phyloP scores from a whole-genome alignment of 2,797 vertebrate species.

The Manis pentadactyla region DNA sequence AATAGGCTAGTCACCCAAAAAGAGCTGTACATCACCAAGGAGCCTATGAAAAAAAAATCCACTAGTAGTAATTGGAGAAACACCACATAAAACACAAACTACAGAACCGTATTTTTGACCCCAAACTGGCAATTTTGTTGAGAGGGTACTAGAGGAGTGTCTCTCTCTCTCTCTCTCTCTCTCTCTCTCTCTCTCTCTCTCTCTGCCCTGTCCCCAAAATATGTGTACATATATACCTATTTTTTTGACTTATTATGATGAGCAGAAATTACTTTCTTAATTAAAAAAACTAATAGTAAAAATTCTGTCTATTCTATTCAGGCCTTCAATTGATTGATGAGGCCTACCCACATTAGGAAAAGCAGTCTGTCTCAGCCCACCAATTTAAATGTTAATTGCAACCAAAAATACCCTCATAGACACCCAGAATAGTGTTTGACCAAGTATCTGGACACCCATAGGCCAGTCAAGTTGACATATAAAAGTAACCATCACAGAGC shows the following conservation, averaged over 20 bases:
- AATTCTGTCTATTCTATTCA: background rate
- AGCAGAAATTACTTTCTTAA: background rate
- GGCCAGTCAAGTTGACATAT: background rate
- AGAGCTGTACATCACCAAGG: background rate
- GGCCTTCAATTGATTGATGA: background rate
- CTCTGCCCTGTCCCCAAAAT: no score
- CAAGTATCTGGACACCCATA: background rate
- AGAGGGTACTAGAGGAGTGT: background rate
- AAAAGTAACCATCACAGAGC: background rate
- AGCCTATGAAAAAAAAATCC: background rate
- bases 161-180: background rate
- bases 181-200: no score
- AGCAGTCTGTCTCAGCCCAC: background rate
- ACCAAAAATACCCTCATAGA: background rate
- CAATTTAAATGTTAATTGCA: background rate
- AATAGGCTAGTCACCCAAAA: background rate
- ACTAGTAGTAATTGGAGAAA: background rate
- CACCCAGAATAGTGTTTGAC: background rate
- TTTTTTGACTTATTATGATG: background rate
- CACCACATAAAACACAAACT: background rate
- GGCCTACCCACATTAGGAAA: background rate
- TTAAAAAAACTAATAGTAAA: background rate
- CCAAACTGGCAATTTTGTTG: background rate
- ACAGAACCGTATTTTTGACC: background rate
- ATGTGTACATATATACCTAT: no score